These are phyloP conservation scores for Sorex fumeus DNA, from an alignment of 2,113 vertebrate genomes.

Conservation along the genomic window DNA sequence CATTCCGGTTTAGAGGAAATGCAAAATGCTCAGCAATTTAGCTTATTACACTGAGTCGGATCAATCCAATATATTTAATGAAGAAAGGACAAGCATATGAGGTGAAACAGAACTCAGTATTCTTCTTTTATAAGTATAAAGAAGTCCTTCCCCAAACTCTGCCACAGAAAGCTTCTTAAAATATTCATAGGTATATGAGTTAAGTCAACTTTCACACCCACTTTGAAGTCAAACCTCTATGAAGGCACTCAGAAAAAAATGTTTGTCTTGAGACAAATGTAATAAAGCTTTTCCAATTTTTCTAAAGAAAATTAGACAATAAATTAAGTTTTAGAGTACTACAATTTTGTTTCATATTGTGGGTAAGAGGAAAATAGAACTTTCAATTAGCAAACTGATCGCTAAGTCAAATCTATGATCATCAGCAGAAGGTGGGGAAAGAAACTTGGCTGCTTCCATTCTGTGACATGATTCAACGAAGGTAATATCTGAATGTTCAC, in stretches of 20 bases:
- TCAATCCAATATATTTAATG: neutral
- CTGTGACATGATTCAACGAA: neutral
- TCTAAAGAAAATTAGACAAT: constrained; percentile 19
- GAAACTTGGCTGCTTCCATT: neutral
- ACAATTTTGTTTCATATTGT: constrained; percentile 7
- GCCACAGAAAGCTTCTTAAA: constrained; percentile 1
- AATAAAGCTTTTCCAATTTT: constrained; percentile 39
- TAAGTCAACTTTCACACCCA: constrained; percentile 2
- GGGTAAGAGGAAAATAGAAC: neutral
- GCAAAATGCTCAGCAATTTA: neutral
- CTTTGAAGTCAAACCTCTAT: neutral
- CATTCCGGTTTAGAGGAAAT: neutral
- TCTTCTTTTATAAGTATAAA: constrained; percentile 1
- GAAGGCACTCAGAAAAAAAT: constrained; percentile 32
- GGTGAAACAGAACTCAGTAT: neutral
- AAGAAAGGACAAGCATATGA: neutral
- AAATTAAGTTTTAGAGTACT: constrained; percentile 25
- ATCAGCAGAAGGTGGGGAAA: neutral
- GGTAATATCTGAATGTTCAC: neutral
- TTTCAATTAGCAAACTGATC: neutral
- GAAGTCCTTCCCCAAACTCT: neutral
- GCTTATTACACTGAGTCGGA: neutral
- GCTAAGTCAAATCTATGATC: neutral
- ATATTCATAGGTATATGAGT: neutral
- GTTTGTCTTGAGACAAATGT: constrained; percentile 18